Conservation (phyloP, 2,113 vertebrate species). For the Propithecus coquereli region DNA sequence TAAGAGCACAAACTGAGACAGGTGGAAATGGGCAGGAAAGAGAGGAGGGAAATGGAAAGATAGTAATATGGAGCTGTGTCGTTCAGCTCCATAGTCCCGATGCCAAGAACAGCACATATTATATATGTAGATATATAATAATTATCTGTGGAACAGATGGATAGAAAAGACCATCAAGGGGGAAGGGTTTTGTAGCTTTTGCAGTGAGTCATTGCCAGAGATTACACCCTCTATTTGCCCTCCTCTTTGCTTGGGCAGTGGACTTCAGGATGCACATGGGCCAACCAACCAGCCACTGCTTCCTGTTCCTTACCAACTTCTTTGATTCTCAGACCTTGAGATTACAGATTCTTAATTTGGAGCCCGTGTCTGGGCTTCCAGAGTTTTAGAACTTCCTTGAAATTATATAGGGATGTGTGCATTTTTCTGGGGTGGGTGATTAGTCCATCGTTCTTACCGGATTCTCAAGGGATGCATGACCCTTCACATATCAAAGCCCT, state of each 20-base stretch:
- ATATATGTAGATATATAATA: background rate
- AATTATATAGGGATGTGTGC: background rate
- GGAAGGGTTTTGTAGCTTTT: background rate
- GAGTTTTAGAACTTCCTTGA: conserved; percentile 14
- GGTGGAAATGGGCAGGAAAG: background rate
- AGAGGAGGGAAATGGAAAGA: background rate
- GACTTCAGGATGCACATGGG: background rate
- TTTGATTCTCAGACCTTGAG: background rate
- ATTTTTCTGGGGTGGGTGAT: background rate
- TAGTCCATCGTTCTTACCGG: background rate
- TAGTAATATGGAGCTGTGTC: background rate
- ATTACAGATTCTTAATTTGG: conserved; percentile 6
- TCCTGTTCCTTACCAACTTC: background rate
- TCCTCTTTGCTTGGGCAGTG: background rate
- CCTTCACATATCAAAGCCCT: background rate
- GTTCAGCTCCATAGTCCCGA: background rate
- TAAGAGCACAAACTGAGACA: background rate
- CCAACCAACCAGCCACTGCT: background rate
- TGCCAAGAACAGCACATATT: background rate
- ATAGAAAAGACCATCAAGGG: background rate
- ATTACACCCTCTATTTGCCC: background rate
- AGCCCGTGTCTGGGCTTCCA: background rate
- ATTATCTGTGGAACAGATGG: background rate
- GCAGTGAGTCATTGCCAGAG: background rate
- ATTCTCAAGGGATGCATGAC: background rate